Evolutionary conservation across 2,888 invertebrate genomes (phyloP), one percentile per base, ranked within the genome.

Genomic region (Apotomis turbidana): DNA sequence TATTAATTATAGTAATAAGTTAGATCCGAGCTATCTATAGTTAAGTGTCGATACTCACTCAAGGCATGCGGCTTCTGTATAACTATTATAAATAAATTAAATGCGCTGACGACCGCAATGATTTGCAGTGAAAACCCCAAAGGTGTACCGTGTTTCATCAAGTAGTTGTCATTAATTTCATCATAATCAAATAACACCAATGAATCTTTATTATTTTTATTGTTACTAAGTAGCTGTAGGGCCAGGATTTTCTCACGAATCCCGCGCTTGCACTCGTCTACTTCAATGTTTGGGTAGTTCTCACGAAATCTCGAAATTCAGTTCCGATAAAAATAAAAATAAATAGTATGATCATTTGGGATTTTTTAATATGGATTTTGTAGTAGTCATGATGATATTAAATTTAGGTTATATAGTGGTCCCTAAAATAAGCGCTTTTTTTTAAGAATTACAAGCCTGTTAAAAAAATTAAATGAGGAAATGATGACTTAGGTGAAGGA

Each of bases 61-160:
- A 70, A 77, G 76, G 76, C 76, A 81, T 78, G 79, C 76, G 76
- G 77, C 79, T 79, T 76, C 76, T 79, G 77, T 76, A 71, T 76
- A 75, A 61, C 68, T 71, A 64, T 72, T 54, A 63, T 49, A 72
- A 63, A 68, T 68, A 58, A 52, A 62, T 62, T 44, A 54, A 58
- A 58, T 46, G 52, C 49, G 49, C 36, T 52, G 52, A 58, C 12
- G 58, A 66, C 46, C 64, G 27, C 63, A 64, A 52, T 9, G 41
- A 64, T 64, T 70, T 52, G 10, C 36, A 46, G 55, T 57, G 55
- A 46, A 57, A 57, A 57, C 12, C 3, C 66, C 8, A 13, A 62
- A 36, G 55, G 27, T 57, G 44, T 57, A 36, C 55, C 70, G 54
- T 60, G 55, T 49, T 49, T 66, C 46, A 58, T 41, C 52, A 46